phyloP scores from a whole-genome alignment of 1,140 invertebrate species.

The Scaptomyza graminum region DNA sequence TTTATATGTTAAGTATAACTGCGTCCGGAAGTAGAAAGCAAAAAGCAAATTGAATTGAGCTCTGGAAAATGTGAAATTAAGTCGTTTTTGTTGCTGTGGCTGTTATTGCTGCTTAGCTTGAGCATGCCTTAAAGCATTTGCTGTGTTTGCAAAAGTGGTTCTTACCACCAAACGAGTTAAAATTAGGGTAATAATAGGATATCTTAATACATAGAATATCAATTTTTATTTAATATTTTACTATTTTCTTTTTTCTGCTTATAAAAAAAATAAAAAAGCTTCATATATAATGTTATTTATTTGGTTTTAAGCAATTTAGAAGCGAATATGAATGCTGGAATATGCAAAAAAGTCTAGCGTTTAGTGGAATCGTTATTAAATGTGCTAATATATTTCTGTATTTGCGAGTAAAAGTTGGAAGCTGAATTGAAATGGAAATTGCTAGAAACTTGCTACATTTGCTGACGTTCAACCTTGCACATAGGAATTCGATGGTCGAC shows the following conservation, averaged over 20 bases:
- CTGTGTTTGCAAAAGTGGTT: constrained; percentile 1
- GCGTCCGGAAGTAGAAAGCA: constrained; percentile 9
- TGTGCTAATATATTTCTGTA: constrained; percentile 21
- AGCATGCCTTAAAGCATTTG: background rate
- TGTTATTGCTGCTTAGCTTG: constrained; percentile 14
- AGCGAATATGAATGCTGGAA: background rate
- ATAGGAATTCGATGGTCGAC: constrained; percentile 39
- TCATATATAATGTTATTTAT: too few relatives aligned
- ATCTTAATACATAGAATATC: background rate
- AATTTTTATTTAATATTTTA: too few relatives aligned
- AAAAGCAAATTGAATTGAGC: constrained; percentile 54
- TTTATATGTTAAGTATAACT: constrained; percentile 67
- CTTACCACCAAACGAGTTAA: background rate
- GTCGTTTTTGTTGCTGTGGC: background rate
- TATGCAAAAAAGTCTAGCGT: background rate
- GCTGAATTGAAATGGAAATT: background rate
- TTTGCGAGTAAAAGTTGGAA: background rate
- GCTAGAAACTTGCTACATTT: constrained; percentile 30
- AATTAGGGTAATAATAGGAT: background rate
- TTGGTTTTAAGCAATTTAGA: background rate
- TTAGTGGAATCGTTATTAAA: constrained; percentile 3
- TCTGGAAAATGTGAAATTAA: constrained; percentile 27
- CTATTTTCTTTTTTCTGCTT: too few relatives aligned
- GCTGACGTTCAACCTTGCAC: constrained; percentile 30
- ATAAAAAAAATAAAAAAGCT: too few relatives aligned